These are phyloP conservation scores for Epizoanthus stellaris DNA, from an alignment of 92 coral and sea anemone genomes.

Conservation along the genomic window DNA sequence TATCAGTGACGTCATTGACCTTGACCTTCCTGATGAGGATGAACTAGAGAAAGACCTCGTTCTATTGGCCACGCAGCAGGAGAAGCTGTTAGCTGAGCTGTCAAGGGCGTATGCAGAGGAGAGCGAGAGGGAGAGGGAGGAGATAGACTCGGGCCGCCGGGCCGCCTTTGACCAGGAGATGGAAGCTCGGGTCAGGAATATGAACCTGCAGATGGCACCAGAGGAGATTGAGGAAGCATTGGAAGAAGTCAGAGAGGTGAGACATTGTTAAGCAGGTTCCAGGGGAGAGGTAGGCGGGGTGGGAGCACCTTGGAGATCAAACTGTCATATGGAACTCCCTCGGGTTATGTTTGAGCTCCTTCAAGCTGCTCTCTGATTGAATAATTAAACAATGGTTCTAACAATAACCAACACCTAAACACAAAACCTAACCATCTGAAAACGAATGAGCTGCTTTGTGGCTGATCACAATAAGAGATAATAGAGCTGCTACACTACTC, in stretches of 20 bases:
- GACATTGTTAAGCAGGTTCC: neutral
- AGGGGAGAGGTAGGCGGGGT: neutral
- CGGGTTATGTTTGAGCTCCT: too few relatives aligned
- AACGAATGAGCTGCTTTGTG: too few relatives aligned
- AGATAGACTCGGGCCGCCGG: slow-evolving; percentile 86
- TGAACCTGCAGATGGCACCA: slow-evolving; percentile 81
- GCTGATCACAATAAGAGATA: too few relatives aligned
- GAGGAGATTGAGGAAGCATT: slow-evolving; percentile 89
- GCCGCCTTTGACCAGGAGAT: slow-evolving; percentile 90
- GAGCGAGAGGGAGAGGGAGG: slow-evolving; percentile 82
- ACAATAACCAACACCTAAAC: too few relatives aligned
- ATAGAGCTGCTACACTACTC: too few relatives aligned
- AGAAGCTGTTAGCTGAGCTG: slow-evolving; percentile 88
- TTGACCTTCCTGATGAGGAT: slow-evolving; percentile 94
- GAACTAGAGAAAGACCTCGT: slow-evolving; percentile 87
- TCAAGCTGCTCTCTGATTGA: too few relatives aligned
- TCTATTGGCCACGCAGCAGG: slow-evolving; percentile 90
- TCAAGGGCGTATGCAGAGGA: slow-evolving; percentile 93
- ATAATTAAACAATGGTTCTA: too few relatives aligned
- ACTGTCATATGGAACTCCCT: neutral
- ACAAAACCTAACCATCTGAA: too few relatives aligned
- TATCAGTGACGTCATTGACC: slow-evolving; percentile 92
- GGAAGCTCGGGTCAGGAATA: slow-evolving; percentile 90
- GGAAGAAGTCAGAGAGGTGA: slow-evolving; percentile 89
- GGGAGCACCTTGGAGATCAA: neutral